Percentiles rank a stretch among this genome's conserved stretches.
Evolutionary conservation across 2,888 invertebrate species (phyloP).

Genomic region (Koerneria pararmatus): DNA sequence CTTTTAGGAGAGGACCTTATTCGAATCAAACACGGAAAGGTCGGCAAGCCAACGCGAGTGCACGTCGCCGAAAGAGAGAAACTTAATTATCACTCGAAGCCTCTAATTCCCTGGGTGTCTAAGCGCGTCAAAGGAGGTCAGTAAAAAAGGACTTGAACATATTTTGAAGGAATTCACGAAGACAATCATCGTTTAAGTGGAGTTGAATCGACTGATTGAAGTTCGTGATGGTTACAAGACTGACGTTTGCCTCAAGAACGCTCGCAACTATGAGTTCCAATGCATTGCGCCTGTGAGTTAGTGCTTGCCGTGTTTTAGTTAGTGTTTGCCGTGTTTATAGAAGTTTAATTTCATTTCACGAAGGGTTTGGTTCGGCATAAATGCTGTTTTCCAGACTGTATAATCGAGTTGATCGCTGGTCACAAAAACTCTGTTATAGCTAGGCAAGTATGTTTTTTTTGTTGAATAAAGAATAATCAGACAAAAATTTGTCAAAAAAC

Average conservation of each 20-base stretch:
- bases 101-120: background rate
- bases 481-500: background rate
- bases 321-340: background rate
- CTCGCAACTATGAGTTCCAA: conserved; percentile 49
- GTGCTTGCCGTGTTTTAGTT: background rate
- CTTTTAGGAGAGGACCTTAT: too few species aligned
- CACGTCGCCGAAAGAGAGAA: conserved; percentile 10
- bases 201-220: conserved; percentile 53
- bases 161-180: background rate
- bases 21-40: conserved; percentile 18
- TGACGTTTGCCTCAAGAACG: conserved; percentile 52
- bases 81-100: conserved; percentile 5
- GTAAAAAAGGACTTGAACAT: background rate
- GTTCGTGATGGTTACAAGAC: conserved; percentile 57
- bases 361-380: background rate
- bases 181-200: conserved; percentile 42
- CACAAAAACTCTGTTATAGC: too few species aligned
- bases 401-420: too few species aligned
- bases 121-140: conserved; percentile 15
- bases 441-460: conserved; percentile 7
- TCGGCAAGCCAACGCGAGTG: conserved; percentile 17
- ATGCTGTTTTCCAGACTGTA: background rate
- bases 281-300: conserved; percentile 44
- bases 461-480: background rate
- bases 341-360: background rate